Percentiles rank a stretch among this genome's conserved stretches.
These are phyloP conservation scores for Sarotherodon lohbergeri DNA, from an alignment of 2,113 vertebrate genomes.

Conservation along the genomic window DNA sequence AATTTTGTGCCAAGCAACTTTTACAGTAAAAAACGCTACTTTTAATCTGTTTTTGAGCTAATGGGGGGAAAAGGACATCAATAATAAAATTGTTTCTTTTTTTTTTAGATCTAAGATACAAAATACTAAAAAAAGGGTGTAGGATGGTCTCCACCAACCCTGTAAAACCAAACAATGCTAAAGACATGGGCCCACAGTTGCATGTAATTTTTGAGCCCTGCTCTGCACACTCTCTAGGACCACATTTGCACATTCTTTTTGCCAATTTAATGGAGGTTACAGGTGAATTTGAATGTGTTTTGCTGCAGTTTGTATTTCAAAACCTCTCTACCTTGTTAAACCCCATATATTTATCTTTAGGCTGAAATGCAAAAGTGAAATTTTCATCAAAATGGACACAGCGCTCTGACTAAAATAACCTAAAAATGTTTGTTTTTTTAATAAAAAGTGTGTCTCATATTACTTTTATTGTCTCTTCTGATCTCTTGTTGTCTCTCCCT, in stretches of 20 bases:
- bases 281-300: not conserved
- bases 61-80: not conserved
- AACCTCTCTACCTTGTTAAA: not conserved
- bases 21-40: not conserved
- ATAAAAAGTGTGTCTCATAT: not conserved
- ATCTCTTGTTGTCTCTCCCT: conserved; percentile 10
- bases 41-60: not conserved
- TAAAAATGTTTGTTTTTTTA: not conserved
- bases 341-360: not conserved
- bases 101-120: not conserved
- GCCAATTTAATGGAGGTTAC: not conserved
- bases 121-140: not conserved
- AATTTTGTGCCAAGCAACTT: not conserved
- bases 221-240: not conserved
- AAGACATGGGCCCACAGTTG: not conserved
- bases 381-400: not conserved
- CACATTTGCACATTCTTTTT: not conserved
- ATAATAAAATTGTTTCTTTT: not conserved
- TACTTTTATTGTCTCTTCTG: not conserved
- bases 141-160: not conserved
- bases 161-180: not conserved
- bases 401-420: not conserved
- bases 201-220: not conserved
- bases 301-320: not conserved
- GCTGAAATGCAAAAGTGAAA: not conserved